These are phyloP conservation scores for Oxyscelio sp. DNA, from an alignment of 2,888 invertebrate genomes.

Conservation along the genomic window DNA sequence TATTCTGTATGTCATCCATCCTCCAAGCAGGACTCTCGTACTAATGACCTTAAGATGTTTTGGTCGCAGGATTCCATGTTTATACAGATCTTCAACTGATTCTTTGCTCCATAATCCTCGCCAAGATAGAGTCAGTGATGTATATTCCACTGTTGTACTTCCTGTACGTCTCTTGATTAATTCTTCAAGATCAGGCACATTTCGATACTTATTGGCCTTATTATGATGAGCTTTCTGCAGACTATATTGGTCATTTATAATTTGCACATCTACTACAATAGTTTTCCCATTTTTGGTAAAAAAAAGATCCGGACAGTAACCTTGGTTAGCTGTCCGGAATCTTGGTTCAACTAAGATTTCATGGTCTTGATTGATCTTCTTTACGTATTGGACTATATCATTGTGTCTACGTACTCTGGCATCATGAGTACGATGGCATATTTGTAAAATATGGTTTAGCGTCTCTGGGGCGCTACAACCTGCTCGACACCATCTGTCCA, in stretches of 20 bases:
- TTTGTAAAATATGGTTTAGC: conserved; percentile 82
- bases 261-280: conserved; percentile 53
- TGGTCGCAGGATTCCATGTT: not conserved
- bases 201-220: conserved; percentile 6
- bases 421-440: conserved; percentile 82
- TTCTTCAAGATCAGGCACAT: not conserved
- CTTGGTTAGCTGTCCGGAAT: conserved; percentile 36
- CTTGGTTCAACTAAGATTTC: conserved; percentile 33
- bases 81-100: conserved; percentile 41
- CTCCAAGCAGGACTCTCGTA: conserved; percentile 35
- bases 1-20: not conserved
- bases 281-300: not conserved
- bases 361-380: too few relatives aligned
- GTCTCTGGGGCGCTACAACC: conserved; percentile 82
- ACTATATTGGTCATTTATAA: conserved; percentile 45
- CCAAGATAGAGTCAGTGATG: conserved; percentile 68
- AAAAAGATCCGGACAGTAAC: conserved; percentile 60
- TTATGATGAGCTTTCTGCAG: conserved; percentile 5
- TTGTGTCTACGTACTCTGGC: conserved; percentile 82
- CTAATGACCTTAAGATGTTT: conserved; percentile 43
- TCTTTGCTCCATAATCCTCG: conserved; percentile 61
- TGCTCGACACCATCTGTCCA: conserved; percentile 75
- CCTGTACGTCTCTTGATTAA: not conserved
- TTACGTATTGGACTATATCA: conserved; percentile 70
- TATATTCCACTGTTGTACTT: conserved; percentile 6